Evolutionary conservation across 2,888 invertebrate species (phyloP).

Genomic region (Perdita meconis): DNA sequence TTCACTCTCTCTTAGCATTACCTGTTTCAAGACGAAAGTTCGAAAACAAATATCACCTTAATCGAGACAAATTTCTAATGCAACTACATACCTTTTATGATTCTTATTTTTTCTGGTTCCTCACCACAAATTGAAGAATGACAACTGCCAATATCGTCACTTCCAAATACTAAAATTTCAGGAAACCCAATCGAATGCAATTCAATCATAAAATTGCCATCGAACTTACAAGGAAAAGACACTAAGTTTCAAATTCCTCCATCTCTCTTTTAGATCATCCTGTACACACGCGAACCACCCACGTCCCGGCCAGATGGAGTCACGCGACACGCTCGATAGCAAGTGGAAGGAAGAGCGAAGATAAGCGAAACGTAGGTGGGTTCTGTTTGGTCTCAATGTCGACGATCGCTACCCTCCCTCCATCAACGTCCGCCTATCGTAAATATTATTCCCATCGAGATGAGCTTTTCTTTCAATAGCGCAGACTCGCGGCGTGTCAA

Average conservation of each 20-base stretch:
- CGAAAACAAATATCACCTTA: too few relatives aligned
- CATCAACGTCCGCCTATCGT: constrained; percentile 53
- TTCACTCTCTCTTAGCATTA: too few relatives aligned
- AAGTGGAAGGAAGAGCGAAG: constrained; percentile 32
- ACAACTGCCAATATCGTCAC: too few relatives aligned
- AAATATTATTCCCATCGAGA: constrained; percentile 73
- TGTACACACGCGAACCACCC: constrained; percentile 3
- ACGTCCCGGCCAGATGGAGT: constrained; percentile 23
- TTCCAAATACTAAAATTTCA: too few relatives aligned
- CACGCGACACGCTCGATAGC: constrained; percentile 57
- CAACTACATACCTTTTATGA: too few relatives aligned
- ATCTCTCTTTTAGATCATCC: neutral
- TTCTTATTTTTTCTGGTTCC: too few relatives aligned
- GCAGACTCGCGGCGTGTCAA: constrained; percentile 59
- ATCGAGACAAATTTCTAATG: too few relatives aligned
- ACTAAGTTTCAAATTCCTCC: neutral
- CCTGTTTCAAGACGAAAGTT: too few relatives aligned
- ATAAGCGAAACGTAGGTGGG: constrained; percentile 46
- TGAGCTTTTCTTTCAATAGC: constrained; percentile 69
- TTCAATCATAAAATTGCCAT: too few relatives aligned
- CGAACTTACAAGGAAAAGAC: too few relatives aligned
- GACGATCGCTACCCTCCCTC: constrained; percentile 28
- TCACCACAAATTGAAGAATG: too few relatives aligned
- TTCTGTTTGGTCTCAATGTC: constrained; percentile 61
- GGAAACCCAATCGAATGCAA: too few relatives aligned